These are phyloP conservation scores for Drosophila kurseongensis DNA, from an alignment of 1,140 invertebrate species.

Conservation along the genomic window DNA sequence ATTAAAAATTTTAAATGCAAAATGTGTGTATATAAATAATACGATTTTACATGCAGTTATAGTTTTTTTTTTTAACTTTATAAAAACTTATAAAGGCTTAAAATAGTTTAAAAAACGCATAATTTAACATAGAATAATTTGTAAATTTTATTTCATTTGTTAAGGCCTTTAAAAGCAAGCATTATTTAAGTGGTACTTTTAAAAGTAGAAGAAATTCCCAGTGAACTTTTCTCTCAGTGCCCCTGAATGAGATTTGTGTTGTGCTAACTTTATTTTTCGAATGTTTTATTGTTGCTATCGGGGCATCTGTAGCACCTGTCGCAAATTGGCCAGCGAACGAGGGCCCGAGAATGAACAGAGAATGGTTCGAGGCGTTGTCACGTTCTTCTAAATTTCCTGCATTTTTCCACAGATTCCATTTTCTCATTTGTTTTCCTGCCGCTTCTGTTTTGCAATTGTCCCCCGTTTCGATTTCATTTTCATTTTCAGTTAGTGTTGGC, in stretches of 20 bases:
- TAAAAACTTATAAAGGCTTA: too few species aligned
- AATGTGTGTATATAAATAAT: too few species aligned
- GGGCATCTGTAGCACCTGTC: constrained; percentile 53
- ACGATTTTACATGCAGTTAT: too few species aligned
- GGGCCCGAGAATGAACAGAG: background rate
- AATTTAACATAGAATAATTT: too few species aligned
- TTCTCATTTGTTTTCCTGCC: constrained; percentile 2
- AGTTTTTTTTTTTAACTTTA: too few species aligned
- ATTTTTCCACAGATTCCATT: constrained; percentile 41
- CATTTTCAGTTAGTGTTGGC: constrained; percentile 1
- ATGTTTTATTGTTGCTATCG: constrained; percentile 38
- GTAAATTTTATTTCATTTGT: too few species aligned
- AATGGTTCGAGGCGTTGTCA: constrained; percentile 51
- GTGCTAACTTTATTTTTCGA: constrained; percentile 27
- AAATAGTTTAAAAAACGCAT: too few species aligned
- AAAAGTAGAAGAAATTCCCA: too few species aligned
- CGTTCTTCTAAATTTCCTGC: constrained; percentile 64
- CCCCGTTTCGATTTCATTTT: constrained; percentile 4
- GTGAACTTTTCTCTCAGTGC: background rate
- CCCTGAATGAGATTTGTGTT: constrained; percentile 4
- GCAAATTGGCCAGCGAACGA: constrained; percentile 41
- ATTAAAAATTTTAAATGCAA: too few species aligned
- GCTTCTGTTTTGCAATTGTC: background rate
- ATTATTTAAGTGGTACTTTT: too few species aligned
- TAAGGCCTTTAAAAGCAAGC: too few species aligned